Conservation (phyloP, 2,113 vertebrate genomes). For the Sceloporus tristichus region DNA sequence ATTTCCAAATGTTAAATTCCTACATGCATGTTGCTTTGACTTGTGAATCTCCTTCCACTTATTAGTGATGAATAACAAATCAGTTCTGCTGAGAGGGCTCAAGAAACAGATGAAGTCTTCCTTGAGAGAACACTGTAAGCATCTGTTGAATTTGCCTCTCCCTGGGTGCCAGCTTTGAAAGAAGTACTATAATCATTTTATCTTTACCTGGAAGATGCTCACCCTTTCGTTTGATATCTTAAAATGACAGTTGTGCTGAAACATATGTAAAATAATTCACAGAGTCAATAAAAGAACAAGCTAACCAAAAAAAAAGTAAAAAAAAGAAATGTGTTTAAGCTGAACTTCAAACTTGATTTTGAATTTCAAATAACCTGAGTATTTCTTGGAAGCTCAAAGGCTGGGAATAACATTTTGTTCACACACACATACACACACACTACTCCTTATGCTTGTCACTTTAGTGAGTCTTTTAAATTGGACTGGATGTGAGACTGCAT, state of each 20-base stretch:
- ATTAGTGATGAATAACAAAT: neutral
- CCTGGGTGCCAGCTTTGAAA: neutral
- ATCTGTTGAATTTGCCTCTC: constrained; percentile 4
- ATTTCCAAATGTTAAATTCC: neutral
- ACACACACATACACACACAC: neutral
- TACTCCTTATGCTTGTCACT: constrained; percentile 20
- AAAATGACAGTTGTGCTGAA: constrained; percentile 10
- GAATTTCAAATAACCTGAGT: constrained; percentile 45
- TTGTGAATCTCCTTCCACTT: constrained; percentile 2
- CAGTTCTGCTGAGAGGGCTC: neutral
- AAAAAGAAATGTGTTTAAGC: neutral
- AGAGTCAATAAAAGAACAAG: constrained; percentile 27
- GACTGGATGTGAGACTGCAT: constrained; percentile 7
- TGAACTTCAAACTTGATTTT: constrained; percentile 29
- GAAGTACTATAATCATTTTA: constrained; percentile 1
- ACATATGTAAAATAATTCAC: constrained; percentile 26
- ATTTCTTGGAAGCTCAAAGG: constrained; percentile 45
- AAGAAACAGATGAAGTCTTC: neutral
- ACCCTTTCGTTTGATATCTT: constrained; percentile 21
- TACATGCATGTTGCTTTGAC: neutral
- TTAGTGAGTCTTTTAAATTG: constrained; percentile 49
- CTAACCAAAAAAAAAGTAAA: too few species aligned
- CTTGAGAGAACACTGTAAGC: rapidly evolving
- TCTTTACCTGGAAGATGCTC: constrained; percentile 24
- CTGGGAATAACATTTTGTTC: neutral